Conservation (phyloP, 2,113 vertebrate species). For the Galemys pyrenaicus region DNA sequence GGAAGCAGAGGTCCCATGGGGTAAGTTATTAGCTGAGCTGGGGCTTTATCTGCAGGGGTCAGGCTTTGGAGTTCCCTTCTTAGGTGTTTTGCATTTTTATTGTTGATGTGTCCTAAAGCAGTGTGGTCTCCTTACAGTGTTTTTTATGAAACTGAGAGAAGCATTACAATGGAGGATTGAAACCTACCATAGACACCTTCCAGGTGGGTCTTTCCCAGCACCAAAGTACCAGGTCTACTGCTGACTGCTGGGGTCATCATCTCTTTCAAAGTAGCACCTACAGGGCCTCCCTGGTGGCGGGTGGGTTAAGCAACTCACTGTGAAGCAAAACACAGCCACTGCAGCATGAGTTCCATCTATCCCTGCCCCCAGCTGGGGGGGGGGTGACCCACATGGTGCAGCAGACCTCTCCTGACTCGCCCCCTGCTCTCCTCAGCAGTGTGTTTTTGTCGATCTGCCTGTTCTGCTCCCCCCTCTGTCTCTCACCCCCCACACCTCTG, state of each 20-base stretch:
- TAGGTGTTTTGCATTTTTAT: not conserved
- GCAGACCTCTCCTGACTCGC: too few relatives aligned
- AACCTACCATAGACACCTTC: not conserved
- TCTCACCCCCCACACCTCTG: too few relatives aligned
- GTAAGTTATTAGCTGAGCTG: not conserved
- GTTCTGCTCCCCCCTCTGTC: too few relatives aligned
- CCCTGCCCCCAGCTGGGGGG: too few relatives aligned
- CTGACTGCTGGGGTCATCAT: not conserved
- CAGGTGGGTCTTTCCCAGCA: not conserved
- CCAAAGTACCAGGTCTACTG: not conserved
- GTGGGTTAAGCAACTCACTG: too few relatives aligned
- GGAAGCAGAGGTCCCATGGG: not conserved
- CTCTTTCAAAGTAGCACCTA: not conserved
- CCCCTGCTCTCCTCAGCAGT: too few relatives aligned
- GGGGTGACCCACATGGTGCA: too few relatives aligned
- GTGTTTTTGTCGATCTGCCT: too few relatives aligned
- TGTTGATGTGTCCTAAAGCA: not conserved
- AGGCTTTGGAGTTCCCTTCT: not conserved
- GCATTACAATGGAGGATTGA: not conserved
- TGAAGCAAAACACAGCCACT: too few relatives aligned
- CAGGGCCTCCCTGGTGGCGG: too few relatives aligned
- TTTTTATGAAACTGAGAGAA: not conserved
- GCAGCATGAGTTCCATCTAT: too few relatives aligned
- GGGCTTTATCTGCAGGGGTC: not conserved
- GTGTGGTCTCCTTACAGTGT: not conserved